Conservation (phyloP, 2,888 invertebrate genomes). For the Biston stratarius region DNA sequence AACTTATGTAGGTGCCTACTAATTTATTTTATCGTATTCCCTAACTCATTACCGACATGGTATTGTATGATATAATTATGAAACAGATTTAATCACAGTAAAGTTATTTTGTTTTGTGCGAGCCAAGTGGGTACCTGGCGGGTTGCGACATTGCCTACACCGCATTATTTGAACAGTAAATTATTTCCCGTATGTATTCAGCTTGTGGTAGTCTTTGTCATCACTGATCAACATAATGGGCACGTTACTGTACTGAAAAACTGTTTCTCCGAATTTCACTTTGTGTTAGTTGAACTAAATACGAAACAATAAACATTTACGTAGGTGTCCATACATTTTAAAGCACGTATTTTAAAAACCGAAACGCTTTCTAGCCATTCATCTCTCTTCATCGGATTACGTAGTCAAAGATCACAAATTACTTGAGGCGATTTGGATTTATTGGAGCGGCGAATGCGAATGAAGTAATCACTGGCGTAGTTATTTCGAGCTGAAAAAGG, state of each 20-base stretch:
- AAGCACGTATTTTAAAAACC: slow-evolving; percentile 16
- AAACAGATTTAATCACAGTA: slow-evolving; percentile 13
- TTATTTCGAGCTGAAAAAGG: slow-evolving; percentile 37
- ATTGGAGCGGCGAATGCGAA: slow-evolving; percentile 27
- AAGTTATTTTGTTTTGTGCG: slow-evolving; percentile 12
- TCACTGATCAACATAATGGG: slow-evolving; percentile 21
- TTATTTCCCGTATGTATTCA: slow-evolving; percentile 27
- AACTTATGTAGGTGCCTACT: slow-evolving; percentile 4
- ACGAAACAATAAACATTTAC: slow-evolving; percentile 21
- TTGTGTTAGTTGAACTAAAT: slow-evolving; percentile 18
- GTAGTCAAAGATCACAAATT: slow-evolving; percentile 21
- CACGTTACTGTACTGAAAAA: slow-evolving; percentile 20
- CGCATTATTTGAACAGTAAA: slow-evolving; percentile 22
- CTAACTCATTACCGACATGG: slow-evolving; percentile 8
- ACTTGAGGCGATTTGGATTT: slow-evolving; percentile 23
- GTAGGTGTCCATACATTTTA: slow-evolving; percentile 17
- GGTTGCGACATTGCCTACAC: slow-evolving; percentile 11
- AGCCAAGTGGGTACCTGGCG: not conserved
- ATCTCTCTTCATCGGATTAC: slow-evolving; percentile 27
- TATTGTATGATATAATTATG: slow-evolving; percentile 18
- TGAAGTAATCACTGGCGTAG: slow-evolving; percentile 30
- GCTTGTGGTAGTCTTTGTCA: slow-evolving; percentile 20
- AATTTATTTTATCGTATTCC: slow-evolving; percentile 15
- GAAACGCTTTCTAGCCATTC: slow-evolving; percentile 21
- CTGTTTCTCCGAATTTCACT: slow-evolving; percentile 25